Evolutionary conservation across 2,113 vertebrate species (phyloP), one percentile per base, ranked within the genome.

Genomic region (Entelurus aequoreus): DNA sequence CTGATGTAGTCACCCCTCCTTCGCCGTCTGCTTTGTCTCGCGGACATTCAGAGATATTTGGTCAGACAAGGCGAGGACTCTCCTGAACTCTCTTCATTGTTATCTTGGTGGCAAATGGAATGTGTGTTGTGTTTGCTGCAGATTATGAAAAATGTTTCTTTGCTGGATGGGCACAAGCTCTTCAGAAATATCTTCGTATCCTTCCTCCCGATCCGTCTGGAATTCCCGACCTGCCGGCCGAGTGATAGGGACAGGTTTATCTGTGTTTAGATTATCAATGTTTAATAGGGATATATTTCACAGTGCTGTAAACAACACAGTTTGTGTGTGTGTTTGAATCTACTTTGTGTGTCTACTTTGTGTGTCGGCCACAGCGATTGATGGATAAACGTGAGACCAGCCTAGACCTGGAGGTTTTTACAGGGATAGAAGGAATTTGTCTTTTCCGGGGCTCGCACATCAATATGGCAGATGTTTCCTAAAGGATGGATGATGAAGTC

Each of bases 401-500:
- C 65, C 58, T 40, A 28, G 50, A 67, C 62, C 42, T 4, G 58
- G n/a, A 28, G 65, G 70, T 85, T 84, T 77, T 84, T 72, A 77
- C 78, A 47, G 65, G 73, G 59, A 81, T 77, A 85, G 79, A 76
- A 81, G 74, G 80, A 85, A 85, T 88, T 80, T 78, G 77, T 83
- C 70, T 79, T 84, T 81, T 85, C 84, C 74, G 78, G 86, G 62
- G 72, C 75, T 75, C 77, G n/a, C 80, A 83, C 83, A 83, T 86
- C 83, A 77, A 76, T 75, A 82, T 81, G 83, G 80, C 84, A 90
- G 86, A 87, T 88, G 87, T 88, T 88, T 90, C 83, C 76, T 87
- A 78, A 73, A 82, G 79, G 72, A 79, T 68, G 72, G 76, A 72
- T 81, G 79, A 46, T 62, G 74, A 73, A 65, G 68, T 69, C 40